phyloP scores from a whole-genome alignment of 2,113 vertebrate genomes.

The Actenoides hombroni region DNA sequence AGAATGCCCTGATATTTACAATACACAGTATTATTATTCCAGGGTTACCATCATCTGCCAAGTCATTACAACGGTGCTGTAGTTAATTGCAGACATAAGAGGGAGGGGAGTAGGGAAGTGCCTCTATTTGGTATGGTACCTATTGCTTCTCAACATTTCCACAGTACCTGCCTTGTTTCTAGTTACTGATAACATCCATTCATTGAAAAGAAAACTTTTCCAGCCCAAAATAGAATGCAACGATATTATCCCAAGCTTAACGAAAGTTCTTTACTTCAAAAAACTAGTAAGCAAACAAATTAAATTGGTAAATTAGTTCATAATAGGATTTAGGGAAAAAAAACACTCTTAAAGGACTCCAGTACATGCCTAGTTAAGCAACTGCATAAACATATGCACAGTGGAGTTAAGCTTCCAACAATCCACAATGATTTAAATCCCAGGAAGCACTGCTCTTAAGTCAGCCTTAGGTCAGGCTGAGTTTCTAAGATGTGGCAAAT shows the following conservation, averaged over 20 bases:
- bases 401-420: neutral
- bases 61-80: neutral
- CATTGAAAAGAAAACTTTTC: neutral
- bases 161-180: neutral
- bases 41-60: slow-evolving; percentile 33
- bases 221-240: neutral
- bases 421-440: neutral
- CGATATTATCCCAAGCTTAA: neutral
- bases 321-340: neutral
- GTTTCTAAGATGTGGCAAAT: neutral
- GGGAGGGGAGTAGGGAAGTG: neutral
- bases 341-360: neutral
- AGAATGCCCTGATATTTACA: slow-evolving; percentile 37
- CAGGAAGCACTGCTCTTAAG: neutral
- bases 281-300: neutral
- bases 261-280: neutral
- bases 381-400: neutral
- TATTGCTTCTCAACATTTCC: neutral
- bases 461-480: neutral
- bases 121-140: neutral
- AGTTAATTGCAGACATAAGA: slow-evolving; percentile 44
- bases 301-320: neutral
- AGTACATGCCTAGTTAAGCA: neutral
- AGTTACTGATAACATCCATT: neutral
- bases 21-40: slow-evolving; percentile 2